These are phyloP conservation scores for Luffia ferchaultella DNA, from an alignment of 2,888 invertebrate genomes.

Conservation along the genomic window DNA sequence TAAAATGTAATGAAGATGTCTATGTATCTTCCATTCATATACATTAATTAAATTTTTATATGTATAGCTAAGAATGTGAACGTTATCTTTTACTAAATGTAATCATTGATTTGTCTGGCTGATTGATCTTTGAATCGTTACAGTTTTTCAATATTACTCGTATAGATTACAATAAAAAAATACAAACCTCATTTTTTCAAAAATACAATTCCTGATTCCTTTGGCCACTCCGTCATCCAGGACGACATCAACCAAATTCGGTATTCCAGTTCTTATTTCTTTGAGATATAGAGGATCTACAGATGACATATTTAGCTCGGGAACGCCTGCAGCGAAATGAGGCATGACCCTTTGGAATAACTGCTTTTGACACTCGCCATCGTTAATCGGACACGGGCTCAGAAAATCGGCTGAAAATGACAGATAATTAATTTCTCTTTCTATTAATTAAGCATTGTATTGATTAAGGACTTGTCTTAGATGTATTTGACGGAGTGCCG, in stretches of 20 bases:
- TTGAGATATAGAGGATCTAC: slow-evolving; percentile 26
- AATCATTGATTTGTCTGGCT: too few species aligned
- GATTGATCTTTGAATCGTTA: too few species aligned
- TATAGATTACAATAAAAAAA: too few species aligned
- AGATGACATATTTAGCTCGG: slow-evolving; percentile 25
- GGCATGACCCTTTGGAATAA: slow-evolving; percentile 18
- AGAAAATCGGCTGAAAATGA: slow-evolving; percentile 22
- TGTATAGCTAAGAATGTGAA: too few species aligned
- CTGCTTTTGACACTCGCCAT: slow-evolving; percentile 22
- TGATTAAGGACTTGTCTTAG: slow-evolving; percentile 5
- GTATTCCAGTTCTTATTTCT: slow-evolving; percentile 21
- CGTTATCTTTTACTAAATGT: too few species aligned
- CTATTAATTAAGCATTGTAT: slow-evolving; percentile 5
- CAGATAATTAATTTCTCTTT: slow-evolving; percentile 4
- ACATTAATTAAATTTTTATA: too few species aligned
- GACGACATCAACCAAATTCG: slow-evolving; percentile 22
- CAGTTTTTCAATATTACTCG: too few species aligned
- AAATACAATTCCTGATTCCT: slow-evolving; percentile 26
- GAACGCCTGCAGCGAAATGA: slow-evolving; percentile 23
- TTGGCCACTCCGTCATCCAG: slow-evolving; percentile 25
- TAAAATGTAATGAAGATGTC: too few species aligned
- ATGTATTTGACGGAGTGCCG: slow-evolving; percentile 9
- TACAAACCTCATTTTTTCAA: slow-evolving; percentile 26
- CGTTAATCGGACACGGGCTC: slow-evolving; percentile 25
- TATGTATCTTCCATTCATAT: too few species aligned